These are phyloP conservation scores for Blera fallax DNA, from an alignment of 2,888 invertebrate genomes.

Conservation along the genomic window DNA sequence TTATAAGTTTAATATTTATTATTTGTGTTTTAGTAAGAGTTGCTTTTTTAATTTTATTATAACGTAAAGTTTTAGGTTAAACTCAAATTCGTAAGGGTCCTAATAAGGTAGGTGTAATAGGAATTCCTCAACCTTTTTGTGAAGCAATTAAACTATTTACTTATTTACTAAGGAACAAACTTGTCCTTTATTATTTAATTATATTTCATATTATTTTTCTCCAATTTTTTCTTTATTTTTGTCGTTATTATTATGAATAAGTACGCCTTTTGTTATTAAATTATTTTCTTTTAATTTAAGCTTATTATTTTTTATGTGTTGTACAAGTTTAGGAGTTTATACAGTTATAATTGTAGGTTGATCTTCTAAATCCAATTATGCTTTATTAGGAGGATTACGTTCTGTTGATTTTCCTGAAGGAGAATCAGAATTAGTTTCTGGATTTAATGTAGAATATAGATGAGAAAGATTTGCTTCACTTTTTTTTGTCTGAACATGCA, in stretches of 20 bases:
- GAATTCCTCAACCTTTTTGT: slow-evolving; percentile 87
- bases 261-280: slow-evolving; percentile 84
- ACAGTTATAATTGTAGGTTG: slow-evolving; percentile 86
- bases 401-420: no score
- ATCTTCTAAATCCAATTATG: slow-evolving; percentile 88
- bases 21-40: slow-evolving; percentile 85
- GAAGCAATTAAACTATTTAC: slow-evolving; percentile 89
- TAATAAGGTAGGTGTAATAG: slow-evolving; percentile 86
- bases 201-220: slow-evolving; percentile 84
- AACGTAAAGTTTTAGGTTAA: slow-evolving; percentile 88
- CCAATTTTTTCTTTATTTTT: slow-evolving; percentile 85
- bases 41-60: slow-evolving; percentile 88
- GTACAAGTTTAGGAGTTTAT: slow-evolving; percentile 86
- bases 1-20: slow-evolving; percentile 83
- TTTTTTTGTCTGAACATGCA: no score
- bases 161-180: slow-evolving; percentile 86
- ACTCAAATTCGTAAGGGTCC: slow-evolving; percentile 89
- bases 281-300: slow-evolving; percentile 84
- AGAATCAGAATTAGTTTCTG: no score
- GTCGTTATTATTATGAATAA: slow-evolving; percentile 84
- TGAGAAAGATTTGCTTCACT: no score
- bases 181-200: slow-evolving; percentile 84
- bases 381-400: slow-evolving; percentile 87
- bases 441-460: no score
- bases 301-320: slow-evolving; percentile 86